Evolutionary conservation across 2,113 vertebrate genomes (phyloP).

Genomic region (Beaufortia kweichowensis): DNA sequence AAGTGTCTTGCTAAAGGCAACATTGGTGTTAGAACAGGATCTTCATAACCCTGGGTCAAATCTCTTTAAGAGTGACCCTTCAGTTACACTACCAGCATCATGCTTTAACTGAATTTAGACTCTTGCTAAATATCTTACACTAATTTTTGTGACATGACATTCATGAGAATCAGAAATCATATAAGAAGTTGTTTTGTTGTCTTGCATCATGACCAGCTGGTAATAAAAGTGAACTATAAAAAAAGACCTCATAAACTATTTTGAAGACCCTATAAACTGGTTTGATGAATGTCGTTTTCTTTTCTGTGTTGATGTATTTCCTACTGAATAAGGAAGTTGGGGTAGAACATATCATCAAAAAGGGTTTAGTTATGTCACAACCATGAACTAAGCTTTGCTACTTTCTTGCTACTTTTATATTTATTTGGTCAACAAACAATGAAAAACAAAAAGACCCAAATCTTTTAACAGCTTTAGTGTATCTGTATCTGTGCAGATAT

Average conservation of each 20-base stretch:
- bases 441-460: too few relatives aligned
- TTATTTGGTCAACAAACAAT: too few relatives aligned
- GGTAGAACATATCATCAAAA: too few relatives aligned
- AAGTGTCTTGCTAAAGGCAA: background rate
- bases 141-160: background rate
- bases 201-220: background rate
- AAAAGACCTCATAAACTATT: too few relatives aligned
- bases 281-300: too few relatives aligned
- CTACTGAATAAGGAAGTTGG: too few relatives aligned
- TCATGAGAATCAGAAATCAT: too few relatives aligned
- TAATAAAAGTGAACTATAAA: background rate
- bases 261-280: too few relatives aligned
- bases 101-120: background rate
- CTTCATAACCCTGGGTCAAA: background rate
- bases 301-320: too few relatives aligned
- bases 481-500: slow-evolving; percentile 77
- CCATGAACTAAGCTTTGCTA: too few relatives aligned
- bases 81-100: background rate
- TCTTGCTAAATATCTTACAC: background rate
- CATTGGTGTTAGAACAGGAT: background rate
- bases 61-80: background rate
- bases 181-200: background rate
- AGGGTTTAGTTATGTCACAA: too few relatives aligned
- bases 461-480: background rate
- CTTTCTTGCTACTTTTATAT: too few relatives aligned